Conservation (phyloP, 92 coral and sea anemone species). For the Pocillopora meandrina region DNA sequence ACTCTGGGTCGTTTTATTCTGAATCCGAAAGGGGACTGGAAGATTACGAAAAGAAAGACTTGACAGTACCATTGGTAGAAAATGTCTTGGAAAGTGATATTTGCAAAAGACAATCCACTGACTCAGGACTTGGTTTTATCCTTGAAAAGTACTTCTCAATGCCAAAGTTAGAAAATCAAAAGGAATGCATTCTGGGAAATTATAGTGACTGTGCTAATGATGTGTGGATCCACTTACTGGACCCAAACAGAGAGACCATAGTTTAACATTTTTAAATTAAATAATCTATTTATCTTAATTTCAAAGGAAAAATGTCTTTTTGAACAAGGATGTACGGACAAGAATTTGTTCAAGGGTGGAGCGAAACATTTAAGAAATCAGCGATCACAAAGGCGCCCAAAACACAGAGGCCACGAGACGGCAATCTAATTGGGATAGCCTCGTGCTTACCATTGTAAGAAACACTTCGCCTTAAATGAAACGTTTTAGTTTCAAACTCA, state of each 20-base stretch:
- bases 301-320: not conserved
- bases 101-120: constrained; percentile 5
- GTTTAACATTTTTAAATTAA: constrained; percentile 45
- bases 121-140: constrained; percentile 29
- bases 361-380: not conserved
- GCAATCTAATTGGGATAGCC: not conserved
- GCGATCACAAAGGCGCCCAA: not conserved
- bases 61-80: constrained; percentile 8
- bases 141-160: constrained; percentile 74
- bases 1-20: constrained; percentile 32
- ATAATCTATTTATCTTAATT: constrained; percentile 12
- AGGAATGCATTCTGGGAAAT: constrained; percentile 54
- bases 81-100: not conserved
- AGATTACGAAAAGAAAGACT: constrained; percentile 19
- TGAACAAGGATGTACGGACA: not conserved
- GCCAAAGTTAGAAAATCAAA: constrained; percentile 65
- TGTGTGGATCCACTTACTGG: constrained; percentile 39
- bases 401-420: not conserved
- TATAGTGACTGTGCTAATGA: constrained; percentile 46
- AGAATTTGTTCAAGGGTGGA: not conserved
- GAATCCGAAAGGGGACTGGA: constrained; percentile 29
- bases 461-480: not conserved
- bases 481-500: constrained; percentile 24
- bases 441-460: not conserved
- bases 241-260: constrained; percentile 62